Evolutionary conservation across 2,888 invertebrate species (phyloP).

Genomic region (Cephonodes hylas): DNA sequence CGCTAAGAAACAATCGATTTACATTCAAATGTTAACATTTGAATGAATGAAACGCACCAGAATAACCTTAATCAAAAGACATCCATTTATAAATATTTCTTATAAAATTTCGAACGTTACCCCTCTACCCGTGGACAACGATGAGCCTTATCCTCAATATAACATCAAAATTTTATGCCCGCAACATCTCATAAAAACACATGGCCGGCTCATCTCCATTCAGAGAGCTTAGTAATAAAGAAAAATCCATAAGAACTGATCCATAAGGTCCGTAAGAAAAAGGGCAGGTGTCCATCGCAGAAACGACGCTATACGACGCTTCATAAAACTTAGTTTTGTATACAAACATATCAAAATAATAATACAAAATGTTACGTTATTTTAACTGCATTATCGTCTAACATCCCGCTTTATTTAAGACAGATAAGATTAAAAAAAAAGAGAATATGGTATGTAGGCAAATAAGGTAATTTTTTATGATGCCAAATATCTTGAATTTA

Average conservation of each 20-base stretch:
- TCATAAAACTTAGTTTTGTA: not conserved
- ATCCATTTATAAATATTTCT: not conserved
- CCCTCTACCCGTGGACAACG: slow-evolving; percentile 3
- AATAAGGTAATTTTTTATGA: no score
- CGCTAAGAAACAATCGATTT: no score
- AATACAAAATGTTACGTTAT: not conserved
- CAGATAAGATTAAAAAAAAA: no score
- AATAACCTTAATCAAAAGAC: not conserved
- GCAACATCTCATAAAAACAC: slow-evolving; percentile 37
- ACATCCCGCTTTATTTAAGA: no score
- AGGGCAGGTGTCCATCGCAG: slow-evolving; percentile 13
- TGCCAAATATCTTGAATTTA: no score
- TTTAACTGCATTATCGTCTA: no score
- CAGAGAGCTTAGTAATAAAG: slow-evolving; percentile 26
- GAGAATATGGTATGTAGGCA: no score
- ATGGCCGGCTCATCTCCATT: slow-evolving; percentile 30
- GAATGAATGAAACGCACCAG: not conserved
- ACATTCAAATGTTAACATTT: no score
- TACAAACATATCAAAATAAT: not conserved
- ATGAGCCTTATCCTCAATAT: slow-evolving; percentile 23
- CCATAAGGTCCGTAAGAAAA: not conserved
- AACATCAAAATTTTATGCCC: slow-evolving; percentile 27
- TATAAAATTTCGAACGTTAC: slow-evolving; percentile 9
- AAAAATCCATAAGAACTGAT: slow-evolving; percentile 22
- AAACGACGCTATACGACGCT: slow-evolving; percentile 7